phyloP scores from a whole-genome alignment of 1,140 invertebrate species.

The Drosophila navojoa region DNA sequence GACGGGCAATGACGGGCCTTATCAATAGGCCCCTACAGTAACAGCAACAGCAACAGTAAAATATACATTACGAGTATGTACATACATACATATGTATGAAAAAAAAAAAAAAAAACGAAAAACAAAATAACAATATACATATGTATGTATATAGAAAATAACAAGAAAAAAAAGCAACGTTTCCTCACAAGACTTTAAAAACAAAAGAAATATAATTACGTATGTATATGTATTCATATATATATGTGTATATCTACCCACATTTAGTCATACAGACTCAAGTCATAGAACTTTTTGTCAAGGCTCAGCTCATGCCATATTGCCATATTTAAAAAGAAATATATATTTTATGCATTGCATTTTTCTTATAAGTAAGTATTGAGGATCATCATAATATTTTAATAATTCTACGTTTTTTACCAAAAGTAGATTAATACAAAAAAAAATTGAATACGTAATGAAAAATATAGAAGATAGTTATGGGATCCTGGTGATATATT shows the following conservation, averaged over 20 bases:
- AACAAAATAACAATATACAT: too few relatives aligned
- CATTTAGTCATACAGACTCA: too few relatives aligned
- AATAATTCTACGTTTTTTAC: too few relatives aligned
- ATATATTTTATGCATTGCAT: too few relatives aligned
- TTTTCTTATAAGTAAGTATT: too few relatives aligned
- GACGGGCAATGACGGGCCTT: conserved; percentile 60
- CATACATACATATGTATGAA: conserved; percentile 22
- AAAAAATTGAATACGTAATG: too few relatives aligned
- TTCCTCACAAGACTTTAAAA: conserved; percentile 64
- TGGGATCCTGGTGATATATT: too few relatives aligned
- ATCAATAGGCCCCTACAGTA: conserved; percentile 63
- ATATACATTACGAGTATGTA: conserved; percentile 11
- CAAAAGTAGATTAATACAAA: too few relatives aligned
- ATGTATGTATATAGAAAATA: too few relatives aligned
- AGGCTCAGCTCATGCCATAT: conserved; percentile 27
- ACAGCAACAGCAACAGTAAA: conserved; percentile 35
- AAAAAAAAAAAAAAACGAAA: conserved; percentile 27
- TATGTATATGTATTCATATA: conserved; percentile 27
- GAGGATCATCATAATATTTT: too few relatives aligned
- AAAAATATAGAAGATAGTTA: too few relatives aligned
- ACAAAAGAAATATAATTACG: conserved; percentile 74
- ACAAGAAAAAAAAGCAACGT: conserved; percentile 49
- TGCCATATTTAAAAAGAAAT: too few relatives aligned
- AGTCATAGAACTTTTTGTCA: conserved; percentile 56
- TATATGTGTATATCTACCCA: background rate